phyloP scores from a whole-genome alignment of 2,797 vertebrate species.

The Tapera naevia region DNA sequence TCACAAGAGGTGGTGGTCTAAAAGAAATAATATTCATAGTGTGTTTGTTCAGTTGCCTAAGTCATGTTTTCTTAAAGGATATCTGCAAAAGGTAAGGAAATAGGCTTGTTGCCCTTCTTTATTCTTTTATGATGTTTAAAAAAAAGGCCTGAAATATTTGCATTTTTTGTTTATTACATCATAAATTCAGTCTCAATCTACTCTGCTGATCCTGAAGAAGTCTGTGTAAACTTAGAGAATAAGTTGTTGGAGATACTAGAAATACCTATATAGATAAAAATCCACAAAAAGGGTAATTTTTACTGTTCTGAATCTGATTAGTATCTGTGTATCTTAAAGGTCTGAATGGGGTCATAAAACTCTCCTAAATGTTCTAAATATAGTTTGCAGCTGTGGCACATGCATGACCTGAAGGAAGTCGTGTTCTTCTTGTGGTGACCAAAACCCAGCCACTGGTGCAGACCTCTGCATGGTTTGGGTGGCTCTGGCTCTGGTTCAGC shows the following conservation, averaged over 20 bases:
- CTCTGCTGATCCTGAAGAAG: not conserved
- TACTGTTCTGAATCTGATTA: not conserved
- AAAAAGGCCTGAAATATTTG: not conserved
- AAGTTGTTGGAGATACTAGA: not conserved
- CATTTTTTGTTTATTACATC: not conserved
- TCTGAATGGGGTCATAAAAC: not conserved
- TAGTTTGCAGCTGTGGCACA: not conserved
- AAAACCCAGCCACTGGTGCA: not conserved
- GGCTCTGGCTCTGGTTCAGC: not conserved
- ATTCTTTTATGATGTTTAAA: not conserved
- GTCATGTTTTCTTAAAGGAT: not conserved
- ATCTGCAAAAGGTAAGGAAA: conserved; percentile 9
- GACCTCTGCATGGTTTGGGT: fast-evolving
- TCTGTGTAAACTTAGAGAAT: not conserved
- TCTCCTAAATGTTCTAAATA: not conserved
- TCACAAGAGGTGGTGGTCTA: not conserved
- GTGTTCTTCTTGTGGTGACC: not conserved
- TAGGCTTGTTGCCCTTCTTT: conserved; percentile 6
- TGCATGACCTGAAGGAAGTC: not conserved
- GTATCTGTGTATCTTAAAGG: not conserved
- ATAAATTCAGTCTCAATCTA: not conserved
- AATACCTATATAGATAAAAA: not conserved
- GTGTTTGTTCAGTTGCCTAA: not conserved
- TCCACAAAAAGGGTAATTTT: not conserved
- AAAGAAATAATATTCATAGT: not conserved